phyloP scores from a whole-genome alignment of 2,113 vertebrate genomes.

The Halcyon malimbica region DNA sequence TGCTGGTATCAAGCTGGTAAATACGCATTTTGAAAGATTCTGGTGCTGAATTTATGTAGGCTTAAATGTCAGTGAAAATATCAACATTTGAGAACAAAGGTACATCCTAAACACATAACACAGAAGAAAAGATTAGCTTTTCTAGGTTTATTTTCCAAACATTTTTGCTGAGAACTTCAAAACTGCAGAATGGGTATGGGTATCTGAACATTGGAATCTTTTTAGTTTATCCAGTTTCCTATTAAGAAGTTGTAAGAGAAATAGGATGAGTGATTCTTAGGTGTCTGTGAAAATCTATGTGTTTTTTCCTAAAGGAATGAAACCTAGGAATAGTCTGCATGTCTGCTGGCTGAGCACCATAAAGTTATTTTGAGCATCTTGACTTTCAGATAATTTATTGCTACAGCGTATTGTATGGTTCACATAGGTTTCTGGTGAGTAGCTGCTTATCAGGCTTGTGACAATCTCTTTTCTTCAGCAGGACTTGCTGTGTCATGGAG shows the following conservation, averaged over 20 bases:
- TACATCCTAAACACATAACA: background rate
- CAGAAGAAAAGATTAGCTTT: background rate
- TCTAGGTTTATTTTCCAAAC: background rate
- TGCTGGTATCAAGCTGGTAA: background rate
- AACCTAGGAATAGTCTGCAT: background rate
- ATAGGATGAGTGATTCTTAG: background rate
- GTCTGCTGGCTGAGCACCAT: background rate
- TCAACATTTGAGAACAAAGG: background rate
- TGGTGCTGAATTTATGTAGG: background rate
- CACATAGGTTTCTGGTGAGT: background rate
- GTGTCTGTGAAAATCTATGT: background rate
- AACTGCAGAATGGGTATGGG: background rate
- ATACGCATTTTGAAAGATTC: background rate
- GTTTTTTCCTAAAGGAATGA: background rate
- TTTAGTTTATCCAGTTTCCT: background rate
- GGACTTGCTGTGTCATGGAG: background rate
- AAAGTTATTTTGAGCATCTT: background rate
- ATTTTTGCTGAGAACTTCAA: background rate
- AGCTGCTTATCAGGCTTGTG: background rate
- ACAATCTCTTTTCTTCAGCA: background rate
- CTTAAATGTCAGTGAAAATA: background rate
- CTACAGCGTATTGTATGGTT: accelerated
- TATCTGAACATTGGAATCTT: background rate
- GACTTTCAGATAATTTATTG: background rate
- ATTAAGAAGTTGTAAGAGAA: background rate